Evolutionary conservation across 1,140 invertebrate species (phyloP).

Genomic region (Heliconius congener): DNA sequence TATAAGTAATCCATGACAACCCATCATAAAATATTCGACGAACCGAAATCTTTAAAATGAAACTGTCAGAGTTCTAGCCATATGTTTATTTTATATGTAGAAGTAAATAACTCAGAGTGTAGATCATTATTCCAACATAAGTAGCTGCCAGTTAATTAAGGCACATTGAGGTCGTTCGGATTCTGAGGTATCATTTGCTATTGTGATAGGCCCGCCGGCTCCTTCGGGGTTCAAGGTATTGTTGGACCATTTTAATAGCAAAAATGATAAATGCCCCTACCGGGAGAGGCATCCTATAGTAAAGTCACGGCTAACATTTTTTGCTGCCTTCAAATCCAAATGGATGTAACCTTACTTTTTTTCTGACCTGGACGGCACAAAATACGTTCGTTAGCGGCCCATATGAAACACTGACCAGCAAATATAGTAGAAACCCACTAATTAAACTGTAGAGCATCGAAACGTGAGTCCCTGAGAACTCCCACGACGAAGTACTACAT

Average conservation of each 20-base stretch:
- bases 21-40: not conserved
- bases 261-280: conserved; percentile 77
- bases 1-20: not conserved
- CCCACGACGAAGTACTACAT: conserved; percentile 56
- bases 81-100: conserved; percentile 36
- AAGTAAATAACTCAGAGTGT: conserved; percentile 45
- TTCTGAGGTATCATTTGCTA: conserved; percentile 76
- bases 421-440: conserved; percentile 66
- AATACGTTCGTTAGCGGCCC: conserved; percentile 43
- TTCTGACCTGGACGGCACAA: conserved; percentile 18
- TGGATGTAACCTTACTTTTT: conserved; percentile 39
- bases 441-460: conserved; percentile 66
- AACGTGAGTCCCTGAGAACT: conserved; percentile 60
- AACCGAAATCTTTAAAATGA: conserved; percentile 16
- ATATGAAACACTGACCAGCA: conserved; percentile 44
- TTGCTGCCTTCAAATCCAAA: conserved; percentile 27
- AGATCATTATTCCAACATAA: conserved; percentile 52
- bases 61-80: conserved; percentile 36
- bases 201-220: conserved; percentile 72
- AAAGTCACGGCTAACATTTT: conserved; percentile 44
- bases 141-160: conserved; percentile 73
- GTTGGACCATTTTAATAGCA: conserved; percentile 76
- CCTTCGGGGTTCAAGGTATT: conserved; percentile 71
- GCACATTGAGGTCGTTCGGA: conserved; percentile 62
- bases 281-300: conserved; percentile 57